phyloP scores from a whole-genome alignment of 2,888 invertebrate genomes.

The Xestia rhomboidea region DNA sequence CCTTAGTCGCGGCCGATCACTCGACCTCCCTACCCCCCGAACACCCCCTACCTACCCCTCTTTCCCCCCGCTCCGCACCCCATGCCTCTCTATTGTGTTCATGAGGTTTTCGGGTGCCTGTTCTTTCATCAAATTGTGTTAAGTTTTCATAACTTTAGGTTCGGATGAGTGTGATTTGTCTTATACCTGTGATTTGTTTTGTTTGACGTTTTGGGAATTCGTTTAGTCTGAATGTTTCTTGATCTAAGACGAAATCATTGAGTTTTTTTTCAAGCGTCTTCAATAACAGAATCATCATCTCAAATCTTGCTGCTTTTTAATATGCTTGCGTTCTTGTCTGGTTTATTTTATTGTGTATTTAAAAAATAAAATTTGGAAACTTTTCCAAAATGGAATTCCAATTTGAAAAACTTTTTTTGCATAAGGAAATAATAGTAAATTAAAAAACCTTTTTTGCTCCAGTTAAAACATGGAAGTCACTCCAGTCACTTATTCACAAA shows the following conservation, averaged over 20 bases:
- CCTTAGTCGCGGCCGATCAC: conserved; percentile 82
- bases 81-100: conserved; percentile 68
- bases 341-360: neutral
- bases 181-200: conserved; percentile 29
- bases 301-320: neutral
- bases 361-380: too few relatives aligned
- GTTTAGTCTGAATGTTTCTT: neutral
- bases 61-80: conserved; percentile 48
- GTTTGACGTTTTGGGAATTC: neutral
- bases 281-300: neutral
- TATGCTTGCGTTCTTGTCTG: too few relatives aligned
- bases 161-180: conserved; percentile 32
- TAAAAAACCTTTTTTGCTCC: neutral
- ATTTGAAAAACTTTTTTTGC: too few relatives aligned
- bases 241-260: neutral
- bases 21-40: conserved; percentile 73
- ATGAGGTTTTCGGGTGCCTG: conserved; percentile 65
- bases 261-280: neutral
- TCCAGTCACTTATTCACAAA: neutral
- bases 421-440: too few relatives aligned
- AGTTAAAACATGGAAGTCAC: neutral
- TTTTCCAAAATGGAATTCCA: too few relatives aligned
- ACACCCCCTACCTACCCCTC: conserved; percentile 33
- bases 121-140: conserved; percentile 69
- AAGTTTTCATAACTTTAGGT: conserved; percentile 58